Percentiles rank a stretch among this genome's conserved stretches.
Conservation (phyloP, 2,797 vertebrate species). For the Hafferia zeledoni region DNA sequence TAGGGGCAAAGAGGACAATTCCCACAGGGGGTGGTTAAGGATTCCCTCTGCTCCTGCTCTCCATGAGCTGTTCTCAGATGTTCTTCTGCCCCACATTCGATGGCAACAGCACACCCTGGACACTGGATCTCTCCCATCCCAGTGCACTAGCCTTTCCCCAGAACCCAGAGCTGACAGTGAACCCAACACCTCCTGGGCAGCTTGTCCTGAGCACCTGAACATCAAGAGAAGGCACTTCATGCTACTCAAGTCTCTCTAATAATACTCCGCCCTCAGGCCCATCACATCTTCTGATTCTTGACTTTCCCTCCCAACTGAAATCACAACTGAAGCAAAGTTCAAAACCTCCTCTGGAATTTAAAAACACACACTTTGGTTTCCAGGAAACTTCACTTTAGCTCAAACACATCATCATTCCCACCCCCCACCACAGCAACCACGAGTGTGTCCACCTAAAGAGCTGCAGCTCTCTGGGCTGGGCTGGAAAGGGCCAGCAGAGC, state of each 20-base stretch:
- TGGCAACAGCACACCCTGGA: not conserved
- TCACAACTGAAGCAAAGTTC: not conserved
- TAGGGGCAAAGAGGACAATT: not conserved
- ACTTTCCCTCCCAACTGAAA: not conserved
- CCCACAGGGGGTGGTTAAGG: not conserved
- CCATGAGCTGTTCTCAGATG: not conserved
- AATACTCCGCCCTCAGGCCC: not conserved
- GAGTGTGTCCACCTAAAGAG: not conserved
- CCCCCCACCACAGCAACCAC: not conserved
- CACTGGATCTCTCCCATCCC: not conserved
- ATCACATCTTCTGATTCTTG: not conserved
- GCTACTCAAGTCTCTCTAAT: not conserved
- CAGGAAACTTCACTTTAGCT: not conserved
- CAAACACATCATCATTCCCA: not conserved
- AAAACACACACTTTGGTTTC: not conserved
- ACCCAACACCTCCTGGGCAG: not conserved
- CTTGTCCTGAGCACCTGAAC: not conserved
- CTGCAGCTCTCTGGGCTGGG: not conserved
- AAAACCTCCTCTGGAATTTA: not conserved
- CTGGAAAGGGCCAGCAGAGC: not conserved
- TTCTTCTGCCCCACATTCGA: not conserved
- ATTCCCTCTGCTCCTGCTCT: not conserved
- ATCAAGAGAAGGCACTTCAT: not conserved
- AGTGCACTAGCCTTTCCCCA: not conserved
- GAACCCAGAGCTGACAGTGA: not conserved